phyloP scores from a whole-genome alignment of 2,888 invertebrate species.

The Ophion costatus region DNA sequence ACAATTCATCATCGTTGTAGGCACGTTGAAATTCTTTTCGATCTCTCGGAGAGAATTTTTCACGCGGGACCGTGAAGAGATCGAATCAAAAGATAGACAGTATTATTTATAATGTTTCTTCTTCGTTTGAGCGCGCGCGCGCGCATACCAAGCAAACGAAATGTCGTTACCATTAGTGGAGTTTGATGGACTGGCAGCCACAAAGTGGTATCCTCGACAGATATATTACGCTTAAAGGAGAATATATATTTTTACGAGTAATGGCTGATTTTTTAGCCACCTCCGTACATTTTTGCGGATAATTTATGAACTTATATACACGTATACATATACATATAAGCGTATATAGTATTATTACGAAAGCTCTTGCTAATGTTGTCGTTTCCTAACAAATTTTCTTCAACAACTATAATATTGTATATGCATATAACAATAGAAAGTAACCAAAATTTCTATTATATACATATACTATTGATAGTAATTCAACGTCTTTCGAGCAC shows the following conservation, averaged over 20 bases:
- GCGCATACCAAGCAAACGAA: constrained; percentile 2
- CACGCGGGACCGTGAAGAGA: neutral
- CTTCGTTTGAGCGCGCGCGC: neutral
- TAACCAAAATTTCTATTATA: neutral
- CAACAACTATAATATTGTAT: neutral
- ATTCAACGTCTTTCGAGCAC: constrained; percentile 3
- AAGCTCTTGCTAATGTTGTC: constrained; percentile 3
- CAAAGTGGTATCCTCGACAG: neutral
- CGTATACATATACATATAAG: neutral
- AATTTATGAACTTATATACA: constrained; percentile 6
- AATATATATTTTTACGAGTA: constrained; percentile 8
- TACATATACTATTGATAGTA: neutral
- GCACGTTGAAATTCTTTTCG: neutral
- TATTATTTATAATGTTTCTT: neutral
- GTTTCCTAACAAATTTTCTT: neutral
- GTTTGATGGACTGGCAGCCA: neutral
- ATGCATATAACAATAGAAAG: neutral
- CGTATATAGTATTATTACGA: neutral
- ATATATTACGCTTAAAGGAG: constrained; percentile 26
- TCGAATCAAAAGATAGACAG: neutral
- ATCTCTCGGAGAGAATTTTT: neutral
- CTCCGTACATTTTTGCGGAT: neutral
- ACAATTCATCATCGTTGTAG: neutral
- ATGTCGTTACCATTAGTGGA: neutral
- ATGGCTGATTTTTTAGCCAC: neutral